phyloP scores from a whole-genome alignment of 2,113 vertebrate genomes.

The Pelvicachromis taeniatus region DNA sequence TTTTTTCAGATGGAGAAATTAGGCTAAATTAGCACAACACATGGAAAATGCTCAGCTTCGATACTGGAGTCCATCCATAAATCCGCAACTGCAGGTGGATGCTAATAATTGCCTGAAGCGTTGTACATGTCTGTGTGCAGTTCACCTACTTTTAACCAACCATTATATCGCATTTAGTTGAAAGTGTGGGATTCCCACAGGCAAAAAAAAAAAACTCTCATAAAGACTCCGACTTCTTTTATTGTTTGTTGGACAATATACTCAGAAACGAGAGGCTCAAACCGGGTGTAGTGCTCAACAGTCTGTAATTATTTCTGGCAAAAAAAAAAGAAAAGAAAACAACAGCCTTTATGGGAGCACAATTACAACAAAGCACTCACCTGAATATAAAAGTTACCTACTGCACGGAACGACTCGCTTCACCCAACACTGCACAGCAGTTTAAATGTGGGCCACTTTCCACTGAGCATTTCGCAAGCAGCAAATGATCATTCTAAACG shows the following conservation, averaged over 20 bases:
- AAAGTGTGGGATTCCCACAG: neutral
- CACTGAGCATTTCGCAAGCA: neutral
- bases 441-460: neutral
- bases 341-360: neutral
- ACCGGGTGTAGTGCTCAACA: neutral
- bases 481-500: neutral
- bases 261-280: neutral
- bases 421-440: neutral
- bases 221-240: neutral
- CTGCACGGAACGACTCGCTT: neutral
- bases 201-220: neutral
- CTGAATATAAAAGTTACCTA: constrained; percentile 1
- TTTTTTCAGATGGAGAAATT: constrained; percentile 23
- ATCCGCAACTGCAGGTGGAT: constrained; percentile 21
- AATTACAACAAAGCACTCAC: neutral
- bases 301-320: neutral
- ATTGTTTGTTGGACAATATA: neutral
- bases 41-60: constrained; percentile 13
- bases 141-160: neutral
- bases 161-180: neutral
- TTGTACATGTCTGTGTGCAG: neutral
- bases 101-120: neutral
- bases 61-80: constrained; percentile 1
- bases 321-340: neutral
- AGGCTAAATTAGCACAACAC: constrained; percentile 30